Base-by-base conservation (phyloP, 2,113 vertebrate genomes). In the Myrmecobius fasciatus region DNA sequence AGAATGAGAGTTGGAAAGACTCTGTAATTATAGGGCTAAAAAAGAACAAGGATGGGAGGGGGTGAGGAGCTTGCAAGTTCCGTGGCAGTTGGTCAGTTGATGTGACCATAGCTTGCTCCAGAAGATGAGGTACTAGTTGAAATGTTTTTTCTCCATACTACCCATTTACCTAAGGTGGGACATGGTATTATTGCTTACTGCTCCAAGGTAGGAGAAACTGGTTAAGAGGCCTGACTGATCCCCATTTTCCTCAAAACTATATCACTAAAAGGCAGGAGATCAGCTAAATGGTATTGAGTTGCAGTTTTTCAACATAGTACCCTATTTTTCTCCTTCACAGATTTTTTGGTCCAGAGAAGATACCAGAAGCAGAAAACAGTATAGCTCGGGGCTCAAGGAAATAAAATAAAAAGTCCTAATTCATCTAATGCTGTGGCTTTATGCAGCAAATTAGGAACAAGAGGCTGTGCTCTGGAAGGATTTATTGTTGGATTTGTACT, bases 51-150 rank as follows among this genome's bases (percentile, higher is more conserved):
- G 93, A 91, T 90, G 93, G 46, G 46, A 83, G n/a, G 36, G 67
- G 67, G 67, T 93, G 89, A 91, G 83, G 12, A 43, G 93, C 95
- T 92, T 52, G 60, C 88, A 95, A 96, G 91, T 97, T 97, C 98
- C 95, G 88, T 95, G 97, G 95, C 98, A 98, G 98, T 98, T 98
- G 91, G 97, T 97, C 98, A 95, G 98, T 98, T 98, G 95, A 92
- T 96, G 93, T 95, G 94, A 92, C 96, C 93, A 94, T 94, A 89
- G 24, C 90, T 94, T 92, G 53, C 93, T 93, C 83, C 90, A 89
- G 31, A 95, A 89, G 95, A 94, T 90, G 90, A 93, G n/a, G 90
- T 14, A 60, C 43, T 94, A 89, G 93, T 14, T 90, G 51, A 91
- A 95, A 95, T 92, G 43, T 43, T 52, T 56, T 53, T 92, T 89